Percentiles rank a stretch among this genome's conserved stretches.
Conservation (phyloP, 2,888 invertebrate species). For the Heliconius aoede region DNA sequence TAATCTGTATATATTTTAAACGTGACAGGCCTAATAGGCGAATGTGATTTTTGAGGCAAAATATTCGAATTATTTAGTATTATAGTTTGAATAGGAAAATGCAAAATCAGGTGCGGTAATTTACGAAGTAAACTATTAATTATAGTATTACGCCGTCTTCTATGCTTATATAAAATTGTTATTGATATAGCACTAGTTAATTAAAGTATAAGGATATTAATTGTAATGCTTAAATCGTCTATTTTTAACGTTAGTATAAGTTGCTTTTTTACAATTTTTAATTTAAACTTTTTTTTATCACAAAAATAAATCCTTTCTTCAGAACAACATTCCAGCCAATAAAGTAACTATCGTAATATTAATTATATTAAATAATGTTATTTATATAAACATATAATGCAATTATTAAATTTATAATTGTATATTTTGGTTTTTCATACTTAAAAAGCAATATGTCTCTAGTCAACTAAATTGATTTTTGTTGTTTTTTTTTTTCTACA, state of each 20-base stretch:
- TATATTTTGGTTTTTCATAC: constrained; percentile 18
- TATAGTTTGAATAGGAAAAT: background rate
- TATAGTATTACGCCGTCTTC: constrained; percentile 13
- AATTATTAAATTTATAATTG: constrained; percentile 13
- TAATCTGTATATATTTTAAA: background rate
- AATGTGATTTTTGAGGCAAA: background rate
- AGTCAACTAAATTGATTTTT: constrained; percentile 22
- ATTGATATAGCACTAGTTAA: background rate
- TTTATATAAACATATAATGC: background rate
- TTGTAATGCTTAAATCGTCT: background rate
- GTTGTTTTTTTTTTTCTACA: constrained; percentile 1
- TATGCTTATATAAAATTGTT: background rate
- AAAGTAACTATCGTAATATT: constrained; percentile 7
- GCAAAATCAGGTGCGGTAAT: background rate
- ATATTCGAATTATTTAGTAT: constrained; percentile 12
- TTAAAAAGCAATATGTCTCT: constrained; percentile 21
- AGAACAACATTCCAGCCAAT: constrained; percentile 21
- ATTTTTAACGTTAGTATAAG: background rate
- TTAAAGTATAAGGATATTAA: background rate
- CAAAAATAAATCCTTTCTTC: background rate
- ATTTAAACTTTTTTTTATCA: constrained; percentile 4
- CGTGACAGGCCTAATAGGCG: background rate
- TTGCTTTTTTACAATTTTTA: background rate
- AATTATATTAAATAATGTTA: background rate
- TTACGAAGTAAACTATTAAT: constrained; percentile 1